Conservation (phyloP, 2,797 vertebrate species). For the Dallia pectoralis region DNA sequence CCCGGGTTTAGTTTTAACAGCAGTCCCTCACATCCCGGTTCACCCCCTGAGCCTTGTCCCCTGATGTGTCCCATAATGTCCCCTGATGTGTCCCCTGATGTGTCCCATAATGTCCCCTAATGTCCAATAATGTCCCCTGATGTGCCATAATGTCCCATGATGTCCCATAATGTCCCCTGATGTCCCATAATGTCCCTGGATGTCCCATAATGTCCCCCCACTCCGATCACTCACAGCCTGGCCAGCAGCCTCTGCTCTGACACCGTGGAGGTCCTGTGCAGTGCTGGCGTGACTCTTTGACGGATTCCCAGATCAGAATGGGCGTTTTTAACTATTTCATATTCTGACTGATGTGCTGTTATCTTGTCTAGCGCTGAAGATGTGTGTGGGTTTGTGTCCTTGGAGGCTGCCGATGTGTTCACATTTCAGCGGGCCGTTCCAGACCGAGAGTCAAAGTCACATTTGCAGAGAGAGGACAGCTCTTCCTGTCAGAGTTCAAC, state of each 20-base stretch:
- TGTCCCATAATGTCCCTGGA: too few species aligned
- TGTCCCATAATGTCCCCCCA: background rate
- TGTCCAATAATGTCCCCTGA: too few species aligned
- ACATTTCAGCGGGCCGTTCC: background rate
- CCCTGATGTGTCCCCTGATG: too few species aligned
- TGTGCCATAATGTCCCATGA: too few species aligned
- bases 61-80: too few species aligned
- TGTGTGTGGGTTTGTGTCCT: background rate
- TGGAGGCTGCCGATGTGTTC: background rate
- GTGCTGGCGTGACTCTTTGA: background rate
- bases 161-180: too few species aligned
- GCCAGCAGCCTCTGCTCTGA: background rate
- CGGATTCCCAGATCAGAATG: background rate
- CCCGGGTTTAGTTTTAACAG: background rate
- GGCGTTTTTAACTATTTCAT: background rate
- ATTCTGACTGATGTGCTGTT: background rate
- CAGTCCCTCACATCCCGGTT: background rate
- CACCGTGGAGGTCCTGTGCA: background rate
- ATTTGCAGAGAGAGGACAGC: slow-evolving; percentile 5
- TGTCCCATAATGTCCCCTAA: too few species aligned
- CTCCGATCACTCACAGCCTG: background rate
- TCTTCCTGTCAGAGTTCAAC: background rate
- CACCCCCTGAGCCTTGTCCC: background rate
- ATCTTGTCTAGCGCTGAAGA: background rate
- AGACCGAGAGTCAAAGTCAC: slow-evolving; percentile 6